Evolutionary conservation across 2,113 vertebrate species (phyloP).

Genomic region (Brienomyrus brachyistius): DNA sequence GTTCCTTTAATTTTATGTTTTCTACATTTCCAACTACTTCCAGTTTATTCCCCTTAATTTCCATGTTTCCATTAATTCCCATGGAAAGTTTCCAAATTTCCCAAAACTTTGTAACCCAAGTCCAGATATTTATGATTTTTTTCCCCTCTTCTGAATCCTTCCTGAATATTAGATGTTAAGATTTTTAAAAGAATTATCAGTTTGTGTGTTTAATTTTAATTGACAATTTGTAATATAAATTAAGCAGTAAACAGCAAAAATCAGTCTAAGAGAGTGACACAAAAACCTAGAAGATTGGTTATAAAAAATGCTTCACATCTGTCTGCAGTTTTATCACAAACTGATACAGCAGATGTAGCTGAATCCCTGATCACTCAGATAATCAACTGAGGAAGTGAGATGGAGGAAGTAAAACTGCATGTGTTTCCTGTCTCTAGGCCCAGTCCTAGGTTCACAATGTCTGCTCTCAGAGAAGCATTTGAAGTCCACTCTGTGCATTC

Average conservation of each 20-base stretch:
- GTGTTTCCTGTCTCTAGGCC: conserved; percentile 23
- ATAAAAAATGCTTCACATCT: not conserved
- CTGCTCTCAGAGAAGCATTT: conserved; percentile 28
- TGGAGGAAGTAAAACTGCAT: not conserved
- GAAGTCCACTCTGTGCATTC: not conserved
- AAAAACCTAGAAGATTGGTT: not conserved
- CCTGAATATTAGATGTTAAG: not conserved
- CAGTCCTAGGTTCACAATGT: conserved; percentile 26
- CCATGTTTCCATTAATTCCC: too few relatives aligned
- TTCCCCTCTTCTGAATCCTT: too few relatives aligned
- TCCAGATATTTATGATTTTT: too few relatives aligned
- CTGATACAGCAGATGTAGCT: not conserved
- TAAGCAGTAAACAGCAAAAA: not conserved
- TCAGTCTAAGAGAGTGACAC: not conserved
- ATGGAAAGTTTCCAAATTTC: too few relatives aligned
- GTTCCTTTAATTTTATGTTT: too few relatives aligned
- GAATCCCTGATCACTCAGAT: not conserved
- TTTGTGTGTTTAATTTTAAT: not conserved
- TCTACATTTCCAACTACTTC: too few relatives aligned
- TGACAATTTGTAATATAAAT: not conserved
- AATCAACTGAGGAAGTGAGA: not conserved
- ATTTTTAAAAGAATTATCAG: too few relatives aligned
- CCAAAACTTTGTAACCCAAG: too few relatives aligned
- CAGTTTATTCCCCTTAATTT: too few relatives aligned
- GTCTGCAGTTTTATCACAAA: not conserved